Evolutionary conservation across 2,113 vertebrate species (phyloP).

Genomic region (Paramisgurnus dabryanus): DNA sequence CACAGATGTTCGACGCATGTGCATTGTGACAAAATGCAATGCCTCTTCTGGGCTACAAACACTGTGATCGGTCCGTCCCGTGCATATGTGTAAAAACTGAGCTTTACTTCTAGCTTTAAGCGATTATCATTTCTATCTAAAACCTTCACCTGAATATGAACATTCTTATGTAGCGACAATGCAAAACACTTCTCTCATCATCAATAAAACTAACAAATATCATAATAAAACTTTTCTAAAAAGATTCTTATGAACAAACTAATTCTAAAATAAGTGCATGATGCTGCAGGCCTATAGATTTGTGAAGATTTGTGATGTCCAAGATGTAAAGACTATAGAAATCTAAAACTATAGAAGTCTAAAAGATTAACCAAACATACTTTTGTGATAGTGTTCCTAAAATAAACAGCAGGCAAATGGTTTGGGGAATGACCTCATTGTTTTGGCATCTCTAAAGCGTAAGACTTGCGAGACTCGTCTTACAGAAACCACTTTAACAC

Average conservation of each 20-base stretch:
- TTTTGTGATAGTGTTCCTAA: not conserved
- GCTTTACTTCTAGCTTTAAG: too few species aligned
- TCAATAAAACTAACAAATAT: not conserved
- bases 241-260: not conserved
- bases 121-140: too few species aligned
- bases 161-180: not conserved
- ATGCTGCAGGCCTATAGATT: not conserved
- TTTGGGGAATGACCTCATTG: not conserved
- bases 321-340: too few species aligned
- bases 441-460: not conserved
- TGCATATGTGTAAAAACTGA: too few species aligned
- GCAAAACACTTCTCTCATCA: not conserved
- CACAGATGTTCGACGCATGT: too few species aligned
- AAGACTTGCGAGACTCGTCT: constrained; percentile 8
- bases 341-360: too few species aligned
- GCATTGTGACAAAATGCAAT: too few species aligned
- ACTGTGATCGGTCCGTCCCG: too few species aligned
- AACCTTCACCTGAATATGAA: not conserved
- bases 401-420: not conserved
- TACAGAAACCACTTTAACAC: constrained; percentile 30
- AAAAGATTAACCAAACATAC: not conserved
- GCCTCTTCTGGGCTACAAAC: too few species aligned
- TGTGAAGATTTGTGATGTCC: too few species aligned
- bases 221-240: not conserved
- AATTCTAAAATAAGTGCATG: not conserved